Conservation (phyloP, 2,113 vertebrate genomes). For the Orycteropus afer region DNA sequence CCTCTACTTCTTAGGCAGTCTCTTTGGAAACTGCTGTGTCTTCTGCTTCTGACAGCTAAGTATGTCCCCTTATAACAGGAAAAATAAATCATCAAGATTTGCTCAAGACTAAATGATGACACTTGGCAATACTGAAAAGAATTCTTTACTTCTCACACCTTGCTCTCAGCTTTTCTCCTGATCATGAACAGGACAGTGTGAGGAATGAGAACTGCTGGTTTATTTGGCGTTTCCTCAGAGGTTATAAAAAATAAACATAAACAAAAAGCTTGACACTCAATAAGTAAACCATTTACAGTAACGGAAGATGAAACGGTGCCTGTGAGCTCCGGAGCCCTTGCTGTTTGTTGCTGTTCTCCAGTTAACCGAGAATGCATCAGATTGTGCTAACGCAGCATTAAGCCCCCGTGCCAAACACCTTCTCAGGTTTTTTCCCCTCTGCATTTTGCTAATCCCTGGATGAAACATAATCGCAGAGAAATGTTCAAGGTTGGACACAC, state of each 20-base stretch:
- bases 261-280: not conserved
- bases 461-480: constrained; percentile 77
- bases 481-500: constrained; percentile 75
- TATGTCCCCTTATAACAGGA: not conserved
- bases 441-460: constrained; percentile 75
- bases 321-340: not conserved
- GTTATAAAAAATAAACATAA: constrained; percentile 59
- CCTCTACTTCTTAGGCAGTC: not conserved
- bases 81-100: not conserved
- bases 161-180: not conserved
- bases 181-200: not conserved
- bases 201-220: not conserved
- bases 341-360: constrained; percentile 32
- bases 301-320: not conserved
- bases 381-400: constrained; percentile 66
- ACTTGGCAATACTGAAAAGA: not conserved
- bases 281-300: constrained; percentile 19
- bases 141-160: not conserved
- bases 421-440: constrained; percentile 71
- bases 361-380: constrained; percentile 13
- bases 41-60: constrained; percentile 8
- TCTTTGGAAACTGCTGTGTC: not conserved
- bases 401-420: constrained; percentile 70
- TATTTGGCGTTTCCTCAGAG: constrained; percentile 20
- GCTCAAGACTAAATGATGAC: not conserved